These are phyloP conservation scores for Caenorhabditis sinica DNA, from an alignment of 2,888 invertebrate species.

Conservation along the genomic window DNA sequence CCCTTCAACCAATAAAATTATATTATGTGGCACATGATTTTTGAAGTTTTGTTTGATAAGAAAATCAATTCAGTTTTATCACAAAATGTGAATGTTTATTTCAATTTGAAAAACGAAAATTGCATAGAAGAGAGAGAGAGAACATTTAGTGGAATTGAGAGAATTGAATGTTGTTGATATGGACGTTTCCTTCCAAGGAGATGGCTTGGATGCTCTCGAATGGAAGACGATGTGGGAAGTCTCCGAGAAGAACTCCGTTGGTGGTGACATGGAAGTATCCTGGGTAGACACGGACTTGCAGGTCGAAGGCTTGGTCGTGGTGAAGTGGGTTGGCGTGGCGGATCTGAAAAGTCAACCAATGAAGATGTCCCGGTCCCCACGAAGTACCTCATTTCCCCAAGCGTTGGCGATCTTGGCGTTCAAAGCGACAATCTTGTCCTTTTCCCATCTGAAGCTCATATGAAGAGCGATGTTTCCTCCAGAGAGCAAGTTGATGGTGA, in stretches of 20 bases:
- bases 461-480: constrained; percentile 63
- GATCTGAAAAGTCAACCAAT: constrained; percentile 21
- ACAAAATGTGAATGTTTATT: constrained; percentile 25
- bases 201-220: constrained; percentile 59
- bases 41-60: constrained; percentile 14
- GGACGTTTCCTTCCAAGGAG: constrained; percentile 56
- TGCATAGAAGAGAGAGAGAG: neutral
- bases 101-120: neutral
- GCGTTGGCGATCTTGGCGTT: constrained; percentile 56
- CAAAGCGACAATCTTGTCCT: constrained; percentile 50
- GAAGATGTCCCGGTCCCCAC: neutral
- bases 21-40: neutral
- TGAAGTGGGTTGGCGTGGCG: constrained; percentile 63
- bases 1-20: constrained; percentile 3
- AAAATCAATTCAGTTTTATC: constrained; percentile 14
- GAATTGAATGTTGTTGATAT: constrained; percentile 51
- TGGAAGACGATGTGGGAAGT: constrained; percentile 65
- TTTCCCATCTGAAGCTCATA: constrained; percentile 62
- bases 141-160: constrained; percentile 45
- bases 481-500: constrained; percentile 54
- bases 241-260: constrained; percentile 62
- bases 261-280: constrained; percentile 64
- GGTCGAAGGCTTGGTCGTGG: constrained; percentile 62
- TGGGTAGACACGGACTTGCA: constrained; percentile 63
- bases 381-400: constrained; percentile 63